Conservation (phyloP, 2,797 vertebrate species). For the Scleropages formosus region DNA sequence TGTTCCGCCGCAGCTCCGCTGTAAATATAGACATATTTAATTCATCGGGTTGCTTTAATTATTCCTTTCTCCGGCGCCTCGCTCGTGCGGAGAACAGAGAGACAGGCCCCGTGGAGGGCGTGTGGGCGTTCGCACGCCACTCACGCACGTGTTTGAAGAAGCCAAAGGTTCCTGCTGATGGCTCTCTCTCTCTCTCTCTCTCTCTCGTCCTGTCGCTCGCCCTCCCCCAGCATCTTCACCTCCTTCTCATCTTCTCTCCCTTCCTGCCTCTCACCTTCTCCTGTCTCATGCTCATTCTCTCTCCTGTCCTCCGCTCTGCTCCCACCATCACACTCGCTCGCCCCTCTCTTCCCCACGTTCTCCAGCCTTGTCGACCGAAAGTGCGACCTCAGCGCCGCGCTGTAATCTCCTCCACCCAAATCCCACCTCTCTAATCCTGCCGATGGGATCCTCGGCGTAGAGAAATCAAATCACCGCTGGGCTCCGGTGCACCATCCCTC, state of each 20-base stretch:
- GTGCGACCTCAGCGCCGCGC: constrained; percentile 68
- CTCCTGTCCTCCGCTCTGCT: constrained; percentile 47
- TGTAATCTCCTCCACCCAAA: constrained; percentile 63
- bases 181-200: constrained; percentile 31
- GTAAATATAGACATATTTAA: constrained; percentile 21
- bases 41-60: background rate
- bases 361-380: constrained; percentile 58
- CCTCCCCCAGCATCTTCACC: constrained; percentile 6
- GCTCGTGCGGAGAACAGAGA: background rate
- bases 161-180: background rate
- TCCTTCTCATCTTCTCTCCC: constrained; percentile 26
- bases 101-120: background rate
- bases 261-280: constrained; percentile 35
- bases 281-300: too few relatives aligned
- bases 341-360: constrained; percentile 30
- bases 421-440: constrained; percentile 55
- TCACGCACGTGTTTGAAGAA: background rate
- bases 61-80: background rate
- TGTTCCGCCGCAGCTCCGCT: background rate
- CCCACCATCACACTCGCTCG: constrained; percentile 36
- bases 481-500: background rate
- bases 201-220: background rate
- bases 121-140: background rate
- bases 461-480: constrained; percentile 35
- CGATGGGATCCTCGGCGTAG: constrained; percentile 51